Evolutionary conservation across 2,113 vertebrate species (phyloP).

Genomic region (Dasyornis broadbenti): DNA sequence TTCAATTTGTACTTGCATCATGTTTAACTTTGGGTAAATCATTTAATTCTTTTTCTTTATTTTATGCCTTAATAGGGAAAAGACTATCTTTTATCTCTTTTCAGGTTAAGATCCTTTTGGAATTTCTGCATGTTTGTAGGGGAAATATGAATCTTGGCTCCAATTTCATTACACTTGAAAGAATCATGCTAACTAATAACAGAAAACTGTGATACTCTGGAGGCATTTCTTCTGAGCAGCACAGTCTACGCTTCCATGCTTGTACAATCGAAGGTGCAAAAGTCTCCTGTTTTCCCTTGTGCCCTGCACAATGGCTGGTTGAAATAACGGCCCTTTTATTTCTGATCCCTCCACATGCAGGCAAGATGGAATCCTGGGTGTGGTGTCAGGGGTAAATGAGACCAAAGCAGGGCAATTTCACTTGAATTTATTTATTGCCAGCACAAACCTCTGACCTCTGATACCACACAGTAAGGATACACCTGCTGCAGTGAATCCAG

Average conservation of each 20-base stretch:
- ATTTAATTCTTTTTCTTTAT: not conserved
- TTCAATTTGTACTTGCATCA: not conserved
- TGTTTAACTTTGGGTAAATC: not conserved
- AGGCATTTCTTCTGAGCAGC: not conserved
- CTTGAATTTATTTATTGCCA: not conserved
- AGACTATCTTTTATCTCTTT: not conserved
- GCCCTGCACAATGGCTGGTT: not conserved
- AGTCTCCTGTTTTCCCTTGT: not conserved
- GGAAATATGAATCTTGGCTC: not conserved
- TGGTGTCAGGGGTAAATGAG: not conserved
- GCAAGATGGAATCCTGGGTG: not conserved
- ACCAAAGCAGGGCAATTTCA: not conserved
- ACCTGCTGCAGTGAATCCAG: not conserved
- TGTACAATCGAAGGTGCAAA: not conserved
- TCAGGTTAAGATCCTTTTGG: not conserved
- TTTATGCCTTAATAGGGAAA: not conserved
- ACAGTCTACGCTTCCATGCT: accelerated
- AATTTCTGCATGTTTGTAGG: not conserved
- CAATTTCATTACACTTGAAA: not conserved
- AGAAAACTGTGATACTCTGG: not conserved
- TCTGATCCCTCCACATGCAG: not conserved
- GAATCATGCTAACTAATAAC: not conserved
- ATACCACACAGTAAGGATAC: too few relatives aligned
- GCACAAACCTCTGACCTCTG: not conserved
- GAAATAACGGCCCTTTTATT: not conserved